phyloP scores from a whole-genome alignment of 2,888 invertebrate species.

The Nudaria mundana region DNA sequence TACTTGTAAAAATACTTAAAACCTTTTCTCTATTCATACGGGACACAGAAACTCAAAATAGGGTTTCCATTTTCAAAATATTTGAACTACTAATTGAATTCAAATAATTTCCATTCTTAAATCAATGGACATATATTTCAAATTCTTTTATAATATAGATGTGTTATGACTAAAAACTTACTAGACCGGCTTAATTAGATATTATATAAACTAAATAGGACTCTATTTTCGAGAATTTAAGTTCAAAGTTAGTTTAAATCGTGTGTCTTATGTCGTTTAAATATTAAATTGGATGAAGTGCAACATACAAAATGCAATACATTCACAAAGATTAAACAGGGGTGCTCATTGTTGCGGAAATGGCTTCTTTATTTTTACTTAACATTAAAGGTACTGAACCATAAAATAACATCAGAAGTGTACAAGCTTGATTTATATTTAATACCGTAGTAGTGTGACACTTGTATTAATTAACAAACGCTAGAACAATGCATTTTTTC shows the following conservation, averaged over 20 bases:
- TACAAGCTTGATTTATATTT: constrained; percentile 15
- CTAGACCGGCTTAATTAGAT: constrained; percentile 40
- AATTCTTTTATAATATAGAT: too few relatives aligned
- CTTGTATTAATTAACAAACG: neutral
- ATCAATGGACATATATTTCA: constrained; percentile 15
- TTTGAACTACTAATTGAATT: constrained; percentile 20
- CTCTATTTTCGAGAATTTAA: constrained; percentile 35
- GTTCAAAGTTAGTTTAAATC: constrained; percentile 36
- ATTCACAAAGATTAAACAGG: constrained; percentile 72
- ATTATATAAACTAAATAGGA: constrained; percentile 41
- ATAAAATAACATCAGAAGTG: constrained; percentile 11
- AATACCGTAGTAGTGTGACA: constrained; percentile 1
- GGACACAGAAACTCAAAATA: constrained; percentile 61
- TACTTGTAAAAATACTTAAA: constrained; percentile 19
- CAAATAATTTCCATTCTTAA: constrained; percentile 34
- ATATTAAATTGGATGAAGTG: constrained; percentile 67
- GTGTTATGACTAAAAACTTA: constrained; percentile 35
- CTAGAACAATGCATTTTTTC: neutral
- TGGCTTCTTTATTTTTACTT: constrained; percentile 31
- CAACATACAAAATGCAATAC: constrained; percentile 65
- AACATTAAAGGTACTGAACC: constrained; percentile 9
- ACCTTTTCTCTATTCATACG: constrained; percentile 31
- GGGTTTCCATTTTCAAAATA: constrained; percentile 41
- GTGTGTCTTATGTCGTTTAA: constrained; percentile 45
- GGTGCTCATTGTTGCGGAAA: constrained; percentile 41